Evolutionary conservation across 2,113 vertebrate species (phyloP), one percentile per base, ranked within the genome.

Genomic region (Pagrus major): DNA sequence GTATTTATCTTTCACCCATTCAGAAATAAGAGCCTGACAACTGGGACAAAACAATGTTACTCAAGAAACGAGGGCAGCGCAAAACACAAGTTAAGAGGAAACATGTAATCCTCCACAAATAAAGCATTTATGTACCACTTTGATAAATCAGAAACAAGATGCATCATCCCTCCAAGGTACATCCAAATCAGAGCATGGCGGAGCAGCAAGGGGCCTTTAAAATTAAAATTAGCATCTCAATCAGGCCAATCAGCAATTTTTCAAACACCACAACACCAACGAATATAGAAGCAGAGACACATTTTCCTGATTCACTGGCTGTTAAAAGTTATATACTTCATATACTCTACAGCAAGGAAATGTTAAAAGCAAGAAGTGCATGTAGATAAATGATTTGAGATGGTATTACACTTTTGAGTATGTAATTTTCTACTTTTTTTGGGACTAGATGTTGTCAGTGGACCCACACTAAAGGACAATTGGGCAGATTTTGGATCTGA

Each of bases 221-320:
- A 72, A 71, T 66, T 67, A 21, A 67, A 71, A 72, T 85, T 56
- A 67, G 67, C 77, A 67, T 61, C 37, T 27, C 72, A 67, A 85
- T 60, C 59, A 71, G 23, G 56, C 59, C 66, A 71, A 49, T 76
- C 77, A 80, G 67, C 67, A 23, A 11, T 58, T 71, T 84, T 59
- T 61, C 25, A 65, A 51, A 59, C 51, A 3, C 39, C 21, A 29
- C 18, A 49, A 65, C 51, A 3, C 41, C 21, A 31, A 12, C 59
- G 71, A 54, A 77, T 44, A 44, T 9, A 59, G 21, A 52, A 12
- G 44, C 29, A 23, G 29, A 35, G 39, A 25, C 14, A 1, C 16
- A 18, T 49, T 49, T 21, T 49, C 11, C 29, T 63, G 49, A 79
- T 59, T 61, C 20, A 15, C 55, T 9, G 29, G 7, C 16, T 41